phyloP scores from a whole-genome alignment of 2,797 vertebrate species.

The Gambusia yucatana region DNA sequence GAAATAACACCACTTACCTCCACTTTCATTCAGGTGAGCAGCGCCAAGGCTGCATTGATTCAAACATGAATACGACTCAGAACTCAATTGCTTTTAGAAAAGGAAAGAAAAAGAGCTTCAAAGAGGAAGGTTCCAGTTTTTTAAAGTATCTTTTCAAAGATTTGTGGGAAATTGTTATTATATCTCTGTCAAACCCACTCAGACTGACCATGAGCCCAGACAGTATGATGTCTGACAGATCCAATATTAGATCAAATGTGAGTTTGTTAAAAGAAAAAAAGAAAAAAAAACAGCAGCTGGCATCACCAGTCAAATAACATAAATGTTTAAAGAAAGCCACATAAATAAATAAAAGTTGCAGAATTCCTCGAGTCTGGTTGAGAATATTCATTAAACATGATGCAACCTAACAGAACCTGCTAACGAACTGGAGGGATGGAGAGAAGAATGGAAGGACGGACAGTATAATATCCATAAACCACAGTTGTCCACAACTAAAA shows the following conservation, averaged over 20 bases:
- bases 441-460: neutral
- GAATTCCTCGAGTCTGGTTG: neutral
- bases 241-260: conserved; percentile 55
- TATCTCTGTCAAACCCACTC: neutral
- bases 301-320: conserved; percentile 25
- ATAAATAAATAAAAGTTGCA: conserved; percentile 5
- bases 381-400: neutral
- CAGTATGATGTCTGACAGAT: conserved; percentile 20
- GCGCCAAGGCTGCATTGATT: neutral
- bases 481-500: neutral
- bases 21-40: conserved; percentile 14
- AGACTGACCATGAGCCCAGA: conserved; percentile 29
- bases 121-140: neutral
- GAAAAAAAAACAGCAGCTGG: conserved; percentile 9
- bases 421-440: neutral
- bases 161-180: conserved; percentile 22
- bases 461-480: neutral
- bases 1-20: conserved; percentile 32
- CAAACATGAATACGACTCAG: neutral
- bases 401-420: neutral
- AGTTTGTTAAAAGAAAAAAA: conserved; percentile 38
- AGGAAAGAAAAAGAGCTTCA: neutral
- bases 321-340: neutral
- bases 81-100: neutral
- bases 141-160: conserved; percentile 20